phyloP scores from a whole-genome alignment of 2,113 vertebrate species.

The Pavo muticus region DNA sequence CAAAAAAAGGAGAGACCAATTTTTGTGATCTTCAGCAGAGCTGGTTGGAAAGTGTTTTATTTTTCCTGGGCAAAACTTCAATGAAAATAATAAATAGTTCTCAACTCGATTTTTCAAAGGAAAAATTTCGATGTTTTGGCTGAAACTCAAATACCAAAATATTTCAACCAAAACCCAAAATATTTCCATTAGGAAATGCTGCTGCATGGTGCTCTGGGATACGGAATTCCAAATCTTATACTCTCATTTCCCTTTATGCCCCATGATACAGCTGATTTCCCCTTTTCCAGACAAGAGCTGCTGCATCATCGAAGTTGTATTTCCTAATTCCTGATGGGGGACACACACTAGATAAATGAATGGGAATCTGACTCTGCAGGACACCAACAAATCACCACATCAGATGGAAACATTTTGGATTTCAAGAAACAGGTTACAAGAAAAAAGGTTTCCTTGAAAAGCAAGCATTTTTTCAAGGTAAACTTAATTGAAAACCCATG shows the following conservation, averaged over 20 bases:
- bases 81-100: constrained; percentile 52
- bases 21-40: constrained; percentile 11
- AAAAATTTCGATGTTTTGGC: constrained; percentile 44
- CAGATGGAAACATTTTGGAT: constrained; percentile 35
- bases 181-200: constrained; percentile 50
- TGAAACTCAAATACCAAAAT: constrained; percentile 48
- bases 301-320: constrained; percentile 7
- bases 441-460: constrained; percentile 37
- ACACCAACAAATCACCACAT: background rate
- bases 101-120: constrained; percentile 57
- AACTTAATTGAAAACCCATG: constrained; percentile 57
- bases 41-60: constrained; percentile 38
- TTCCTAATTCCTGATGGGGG: constrained; percentile 18
- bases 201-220: background rate
- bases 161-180: constrained; percentile 46
- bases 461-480: constrained; percentile 34
- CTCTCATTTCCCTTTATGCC: constrained; percentile 18
- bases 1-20: background rate
- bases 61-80: constrained; percentile 67
- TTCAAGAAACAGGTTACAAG: constrained; percentile 23
- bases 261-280: constrained; percentile 41
- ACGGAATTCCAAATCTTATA: background rate
- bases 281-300: background rate
- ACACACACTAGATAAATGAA: background rate
- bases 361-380: background rate